phyloP scores from a whole-genome alignment of 2,113 vertebrate species.

The Hippocampus barbouri region DNA sequence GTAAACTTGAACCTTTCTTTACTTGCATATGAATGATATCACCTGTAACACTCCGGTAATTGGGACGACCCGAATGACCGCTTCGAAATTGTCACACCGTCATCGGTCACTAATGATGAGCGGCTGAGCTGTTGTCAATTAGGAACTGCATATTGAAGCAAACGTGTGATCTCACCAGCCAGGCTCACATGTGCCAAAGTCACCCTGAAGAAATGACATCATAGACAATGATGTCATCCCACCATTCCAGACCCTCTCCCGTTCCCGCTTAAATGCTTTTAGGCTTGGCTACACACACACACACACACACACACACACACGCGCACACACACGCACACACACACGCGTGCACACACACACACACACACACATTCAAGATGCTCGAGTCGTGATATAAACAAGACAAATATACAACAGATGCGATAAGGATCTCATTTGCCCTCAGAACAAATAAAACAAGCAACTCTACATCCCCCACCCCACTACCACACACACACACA shows the following conservation, averaged over 20 bases:
- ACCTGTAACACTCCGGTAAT: slow-evolving; percentile 9
- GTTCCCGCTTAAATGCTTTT: slow-evolving; percentile 68
- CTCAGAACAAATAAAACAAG: slow-evolving; percentile 56
- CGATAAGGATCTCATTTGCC: slow-evolving; percentile 67
- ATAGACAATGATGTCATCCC: slow-evolving; percentile 73
- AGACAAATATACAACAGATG: slow-evolving; percentile 68
- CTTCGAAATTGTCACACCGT: slow-evolving; percentile 39
- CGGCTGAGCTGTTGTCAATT: slow-evolving; percentile 57
- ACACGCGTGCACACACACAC: slow-evolving; percentile 31
- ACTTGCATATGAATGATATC: not conserved
- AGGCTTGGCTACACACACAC: slow-evolving; percentile 44
- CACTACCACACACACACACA: too few relatives aligned
- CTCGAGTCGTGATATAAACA: slow-evolving; percentile 67
- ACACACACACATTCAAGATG: slow-evolving; percentile 44
- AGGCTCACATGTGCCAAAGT: slow-evolving; percentile 69
- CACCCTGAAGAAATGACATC: slow-evolving; percentile 76
- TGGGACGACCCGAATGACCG: slow-evolving; percentile 26
- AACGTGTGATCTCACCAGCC: slow-evolving; percentile 66
- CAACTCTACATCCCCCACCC: slow-evolving; percentile 2
- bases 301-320: slow-evolving; percentile 9
- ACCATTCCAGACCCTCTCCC: slow-evolving; percentile 69
- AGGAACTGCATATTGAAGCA: slow-evolving; percentile 52
- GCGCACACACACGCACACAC: not conserved
- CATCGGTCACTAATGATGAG: slow-evolving; percentile 32
- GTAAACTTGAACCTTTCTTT: too few relatives aligned